These are phyloP conservation scores for Cynopterus brachyotis DNA, from an alignment of 2,113 vertebrate genomes.

Conservation along the genomic window DNA sequence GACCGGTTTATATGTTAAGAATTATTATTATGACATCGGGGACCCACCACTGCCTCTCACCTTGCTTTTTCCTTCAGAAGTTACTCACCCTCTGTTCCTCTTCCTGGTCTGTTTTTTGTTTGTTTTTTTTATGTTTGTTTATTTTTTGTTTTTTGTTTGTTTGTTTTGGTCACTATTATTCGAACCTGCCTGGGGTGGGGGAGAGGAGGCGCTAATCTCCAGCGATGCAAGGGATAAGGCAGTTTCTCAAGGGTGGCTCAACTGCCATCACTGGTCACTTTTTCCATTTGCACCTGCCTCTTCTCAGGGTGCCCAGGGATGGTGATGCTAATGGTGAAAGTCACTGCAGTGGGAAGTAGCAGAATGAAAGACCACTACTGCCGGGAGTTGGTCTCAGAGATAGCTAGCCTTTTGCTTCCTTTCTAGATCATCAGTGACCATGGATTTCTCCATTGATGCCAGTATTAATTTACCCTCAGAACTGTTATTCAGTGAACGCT, in stretches of 20 bases:
- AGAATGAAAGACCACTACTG: background rate
- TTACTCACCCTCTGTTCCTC: background rate
- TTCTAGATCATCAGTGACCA: background rate
- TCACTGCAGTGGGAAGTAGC: accelerated
- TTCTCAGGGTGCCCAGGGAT: background rate
- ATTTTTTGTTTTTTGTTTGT: background rate
- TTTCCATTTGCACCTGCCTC: background rate
- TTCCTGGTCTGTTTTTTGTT: background rate
- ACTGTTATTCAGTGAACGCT: background rate
- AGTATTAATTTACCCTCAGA: background rate
- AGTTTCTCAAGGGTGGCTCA: background rate
- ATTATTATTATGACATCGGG: too few relatives aligned
- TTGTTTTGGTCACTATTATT: background rate
- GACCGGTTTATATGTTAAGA: background rate
- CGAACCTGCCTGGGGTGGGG: background rate
- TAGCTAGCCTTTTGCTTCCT: background rate
- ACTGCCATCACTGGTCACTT: accelerated
- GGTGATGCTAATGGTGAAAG: background rate
- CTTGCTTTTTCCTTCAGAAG: accelerated
- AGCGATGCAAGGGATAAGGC: accelerated
- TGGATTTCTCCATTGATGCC: background rate
- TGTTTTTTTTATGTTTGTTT: too few relatives aligned
- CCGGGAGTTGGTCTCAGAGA: background rate
- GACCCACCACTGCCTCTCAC: background rate
- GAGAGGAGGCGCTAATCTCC: background rate